Base-by-base conservation (phyloP, 2,113 vertebrate genomes). In the Aepyceros melampus region DNA sequence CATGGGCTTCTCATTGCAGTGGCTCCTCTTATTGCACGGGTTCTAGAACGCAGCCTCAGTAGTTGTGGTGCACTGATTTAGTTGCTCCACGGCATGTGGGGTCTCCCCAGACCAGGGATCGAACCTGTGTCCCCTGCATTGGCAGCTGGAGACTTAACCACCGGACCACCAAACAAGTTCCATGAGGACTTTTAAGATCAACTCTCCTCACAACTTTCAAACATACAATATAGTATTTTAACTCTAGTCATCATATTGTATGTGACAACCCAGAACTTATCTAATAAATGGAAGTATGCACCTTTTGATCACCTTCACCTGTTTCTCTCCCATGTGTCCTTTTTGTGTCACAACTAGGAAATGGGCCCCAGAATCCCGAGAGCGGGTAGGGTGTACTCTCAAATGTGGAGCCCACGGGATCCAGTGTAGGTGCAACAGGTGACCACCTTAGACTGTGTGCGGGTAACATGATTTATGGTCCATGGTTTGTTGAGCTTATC, bases 311-410 rank as follows among this genome's bases (percentile, higher is more conserved):
- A 7, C 47, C 25, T 47, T 81, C 11, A 19, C 45, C 7, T 8
- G 9, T 25, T 11, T 53, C 36, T 9, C 12, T 29, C 45, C 45
- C 1, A 1, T 5, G 25, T 36, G 5, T 45, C 40, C 55, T 64
- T 53, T 9, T 17, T 9, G 17, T 36, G 58, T 43, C 33, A 40
- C 23, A 6, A 2, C 23, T 40, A 31, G 21, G 36, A 49, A 91
- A 25, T 11, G n/a, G 56, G 76, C 16, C 13, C 45, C 17, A 23
- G 81, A 60, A 71, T 29, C 11, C 58, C 16, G 16, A 17, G 33
- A 62, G 3, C 7, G 6, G 3, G 0, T 23, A 31, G 45, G 5
- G 4, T n/a, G 2, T n/a, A 17, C 4, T 23, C 19, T 85, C 58
- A 33, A 36, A 25, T 53, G 6, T 33, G 10, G 33, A 55, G 76